Evolutionary conservation across 2,797 vertebrate genomes (phyloP).

Genomic region (Sphenodon punctatus): DNA sequence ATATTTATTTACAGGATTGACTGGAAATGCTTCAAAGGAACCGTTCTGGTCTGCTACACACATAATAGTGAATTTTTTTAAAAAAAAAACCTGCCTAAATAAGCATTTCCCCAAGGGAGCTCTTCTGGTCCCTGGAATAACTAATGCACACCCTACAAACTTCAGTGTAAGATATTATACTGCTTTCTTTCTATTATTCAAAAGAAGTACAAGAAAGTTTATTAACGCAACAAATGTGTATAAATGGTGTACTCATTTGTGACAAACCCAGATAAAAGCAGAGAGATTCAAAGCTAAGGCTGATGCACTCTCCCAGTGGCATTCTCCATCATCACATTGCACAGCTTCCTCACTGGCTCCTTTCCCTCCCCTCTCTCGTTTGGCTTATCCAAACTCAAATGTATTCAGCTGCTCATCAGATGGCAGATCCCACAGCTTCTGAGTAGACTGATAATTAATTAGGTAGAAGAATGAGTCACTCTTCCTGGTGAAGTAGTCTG

Average conservation of each 20-base stretch:
- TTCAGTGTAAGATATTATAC: constrained; percentile 28
- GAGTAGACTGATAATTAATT: no score
- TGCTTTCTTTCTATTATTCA: constrained; percentile 6
- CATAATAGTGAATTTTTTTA: constrained; percentile 52
- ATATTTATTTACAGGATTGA: constrained; percentile 56
- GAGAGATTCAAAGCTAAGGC: not conserved
- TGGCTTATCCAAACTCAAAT: no score
- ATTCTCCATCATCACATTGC: no score
- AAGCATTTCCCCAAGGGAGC: constrained; percentile 35
- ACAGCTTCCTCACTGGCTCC: not conserved
- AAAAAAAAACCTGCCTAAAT: constrained; percentile 55
- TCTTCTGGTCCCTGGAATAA: constrained; percentile 35
- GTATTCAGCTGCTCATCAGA: no score
- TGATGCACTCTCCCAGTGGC: not conserved
- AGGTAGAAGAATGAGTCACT: no score
- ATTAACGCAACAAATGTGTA: not conserved
- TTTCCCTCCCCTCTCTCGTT: not conserved
- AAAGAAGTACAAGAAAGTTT: not conserved
- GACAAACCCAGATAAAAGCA: not conserved
- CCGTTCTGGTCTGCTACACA: constrained; percentile 57
- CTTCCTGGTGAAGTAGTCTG: no score
- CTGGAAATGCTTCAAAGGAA: constrained; percentile 47
- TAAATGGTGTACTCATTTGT: constrained; percentile 4
- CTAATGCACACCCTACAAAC: constrained; percentile 54
- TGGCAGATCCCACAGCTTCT: no score